phyloP scores from a whole-genome alignment of 2,888 invertebrate species.

The Taphrorychus bicolor region DNA sequence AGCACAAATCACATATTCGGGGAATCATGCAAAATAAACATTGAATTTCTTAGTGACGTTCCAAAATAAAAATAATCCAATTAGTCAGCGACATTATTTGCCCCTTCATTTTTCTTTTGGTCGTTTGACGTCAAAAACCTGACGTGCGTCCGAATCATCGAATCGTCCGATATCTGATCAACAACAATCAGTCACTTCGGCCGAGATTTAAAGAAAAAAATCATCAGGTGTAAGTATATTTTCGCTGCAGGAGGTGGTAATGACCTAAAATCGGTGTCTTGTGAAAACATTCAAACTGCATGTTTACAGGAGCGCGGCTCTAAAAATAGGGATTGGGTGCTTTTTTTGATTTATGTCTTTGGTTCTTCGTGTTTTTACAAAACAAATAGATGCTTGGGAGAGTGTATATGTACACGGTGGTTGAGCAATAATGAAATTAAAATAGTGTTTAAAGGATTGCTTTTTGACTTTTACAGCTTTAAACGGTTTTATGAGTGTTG shows the following conservation, averaged over 20 bases:
- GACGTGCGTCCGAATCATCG: background rate
- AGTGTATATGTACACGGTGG: no score
- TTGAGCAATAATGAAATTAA: no score
- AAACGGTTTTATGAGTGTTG: no score
- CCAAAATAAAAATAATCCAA: background rate
- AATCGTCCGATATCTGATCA: background rate
- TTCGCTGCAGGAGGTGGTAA: background rate
- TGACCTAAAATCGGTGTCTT: background rate
- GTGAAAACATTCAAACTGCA: background rate
- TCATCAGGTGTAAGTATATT: background rate
- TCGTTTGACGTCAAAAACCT: background rate
- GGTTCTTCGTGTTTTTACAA: background rate
- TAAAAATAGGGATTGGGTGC: background rate
- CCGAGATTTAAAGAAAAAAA: background rate
- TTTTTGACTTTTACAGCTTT: no score
- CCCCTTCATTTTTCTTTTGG: background rate
- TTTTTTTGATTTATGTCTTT: background rate
- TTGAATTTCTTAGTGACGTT: background rate
- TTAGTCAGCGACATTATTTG: background rate
- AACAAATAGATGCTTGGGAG: background rate
- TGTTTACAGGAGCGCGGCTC: background rate
- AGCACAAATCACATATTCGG: background rate
- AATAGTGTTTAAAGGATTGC: no score
- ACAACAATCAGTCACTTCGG: background rate
- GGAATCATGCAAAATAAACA: background rate